Base-by-base conservation (phyloP, 2,113 vertebrate genomes). In the Syrrhaptes paradoxus region DNA sequence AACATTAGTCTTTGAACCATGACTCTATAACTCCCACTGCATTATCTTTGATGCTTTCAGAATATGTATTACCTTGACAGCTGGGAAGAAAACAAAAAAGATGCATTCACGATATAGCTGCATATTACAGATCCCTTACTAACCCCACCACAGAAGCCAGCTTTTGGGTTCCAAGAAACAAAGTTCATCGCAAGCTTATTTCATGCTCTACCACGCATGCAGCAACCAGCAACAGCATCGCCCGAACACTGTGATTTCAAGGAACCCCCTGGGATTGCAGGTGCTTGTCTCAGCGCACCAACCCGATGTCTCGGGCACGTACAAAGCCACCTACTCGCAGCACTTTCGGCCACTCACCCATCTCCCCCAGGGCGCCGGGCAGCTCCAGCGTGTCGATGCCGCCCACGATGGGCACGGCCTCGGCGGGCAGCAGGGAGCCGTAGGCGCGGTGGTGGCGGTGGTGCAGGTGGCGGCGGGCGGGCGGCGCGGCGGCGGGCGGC, bases 321-420 rank as follows among this genome's bases (percentile, higher is more conserved):
- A 7, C 0, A 0, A 24, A 72, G 17, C 13, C 7, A 24, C 0
- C 26, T 0, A 3, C n/a, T 12, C 0, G 2, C 66, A 49, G 75
- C 58, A 4, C 70, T 29, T 12, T 70, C 43, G 24, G 46, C 45
- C 65, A 90, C 95, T 96, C 92, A 96, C 95, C 96, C 70, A 87
- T 82, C 49, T 94, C 85, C 73, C 79, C 76, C 54, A 76, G 70
- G 38, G 96, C 94, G 12, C 94, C 95, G 29, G 96, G 96, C 93
- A 96, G 46, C 65, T 97, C 96, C 67, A 97, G 95, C 48, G 96
- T 96, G 89, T 96, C 96, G 71, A 97, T 96, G 63, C 96, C 96
- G 26, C 96, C 96, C 58, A 83, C 95, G 87, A 97, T 95, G 71
- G 96, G 94, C 75, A 92, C 54, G 29, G 97, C 89, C 62, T 87